These are phyloP conservation scores for Camelus bactrianus DNA, from an alignment of 2,113 vertebrate species.

Conservation along the genomic window DNA sequence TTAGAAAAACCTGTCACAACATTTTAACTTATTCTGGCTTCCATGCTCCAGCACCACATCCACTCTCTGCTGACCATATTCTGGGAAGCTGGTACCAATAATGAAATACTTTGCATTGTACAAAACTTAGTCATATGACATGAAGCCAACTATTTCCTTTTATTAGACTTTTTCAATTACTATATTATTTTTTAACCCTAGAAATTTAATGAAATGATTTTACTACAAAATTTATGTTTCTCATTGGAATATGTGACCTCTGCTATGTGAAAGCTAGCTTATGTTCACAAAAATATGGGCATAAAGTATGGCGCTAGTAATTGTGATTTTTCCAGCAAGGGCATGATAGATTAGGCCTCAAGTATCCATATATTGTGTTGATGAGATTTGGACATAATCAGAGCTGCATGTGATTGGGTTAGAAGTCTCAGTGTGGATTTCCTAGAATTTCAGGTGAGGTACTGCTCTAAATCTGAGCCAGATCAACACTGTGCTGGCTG, in stretches of 20 bases:
- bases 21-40: slow-evolving; percentile 81
- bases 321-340: not conserved
- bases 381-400: slow-evolving; percentile 34
- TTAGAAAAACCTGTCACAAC: slow-evolving; percentile 82
- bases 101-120: slow-evolving; percentile 80
- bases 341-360: not conserved
- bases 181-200: not conserved
- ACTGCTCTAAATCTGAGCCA: not conserved
- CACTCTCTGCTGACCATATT: slow-evolving; percentile 74
- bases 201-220: slow-evolving; percentile 45
- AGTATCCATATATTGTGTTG: not conserved
- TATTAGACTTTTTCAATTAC: slow-evolving; percentile 30
- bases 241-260: not conserved
- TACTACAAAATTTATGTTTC: slow-evolving; percentile 40
- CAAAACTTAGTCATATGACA: slow-evolving; percentile 72
- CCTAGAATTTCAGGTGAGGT: not conserved
- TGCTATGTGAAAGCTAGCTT: not conserved
- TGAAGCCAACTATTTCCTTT: slow-evolving; percentile 57
- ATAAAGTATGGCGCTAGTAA: not conserved
- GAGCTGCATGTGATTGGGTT: not conserved
- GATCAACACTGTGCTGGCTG: not conserved
- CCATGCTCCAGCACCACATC: slow-evolving; percentile 51
- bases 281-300: not conserved
- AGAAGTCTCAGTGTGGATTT: not conserved
- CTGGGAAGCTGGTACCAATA: slow-evolving; percentile 74